Evolutionary conservation across 2,113 vertebrate species (phyloP).

Genomic region (Psilopsiagon aurifrons): DNA sequence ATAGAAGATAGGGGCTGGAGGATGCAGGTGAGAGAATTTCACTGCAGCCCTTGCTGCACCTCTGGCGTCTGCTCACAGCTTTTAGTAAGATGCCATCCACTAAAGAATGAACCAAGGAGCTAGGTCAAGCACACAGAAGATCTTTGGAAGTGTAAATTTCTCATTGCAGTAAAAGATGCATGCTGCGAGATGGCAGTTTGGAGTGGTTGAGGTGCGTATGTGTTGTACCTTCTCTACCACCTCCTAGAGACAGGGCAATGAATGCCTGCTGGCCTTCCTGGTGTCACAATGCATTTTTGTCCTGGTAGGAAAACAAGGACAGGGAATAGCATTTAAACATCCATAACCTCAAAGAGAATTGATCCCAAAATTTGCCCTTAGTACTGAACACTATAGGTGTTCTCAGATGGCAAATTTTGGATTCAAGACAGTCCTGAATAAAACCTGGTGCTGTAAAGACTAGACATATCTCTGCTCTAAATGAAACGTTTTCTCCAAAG

Average conservation of each 20-base stretch:
- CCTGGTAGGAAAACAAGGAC: not conserved
- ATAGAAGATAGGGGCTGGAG: not conserved
- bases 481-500: not conserved
- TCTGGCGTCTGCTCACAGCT: not conserved
- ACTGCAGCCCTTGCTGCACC: not conserved
- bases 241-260: not conserved
- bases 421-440: accelerated
- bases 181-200: not conserved
- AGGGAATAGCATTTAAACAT: not conserved
- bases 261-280: accelerated
- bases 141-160: not conserved
- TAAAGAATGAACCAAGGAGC: not conserved
- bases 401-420: not conserved
- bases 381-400: not conserved
- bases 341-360: not conserved
- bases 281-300: not conserved
- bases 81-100: not conserved
- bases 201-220: not conserved
- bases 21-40: not conserved
- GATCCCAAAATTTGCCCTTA: not conserved
- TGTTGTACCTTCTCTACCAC: not conserved
- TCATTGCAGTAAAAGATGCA: not conserved
- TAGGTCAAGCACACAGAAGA: not conserved
- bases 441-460: not conserved
- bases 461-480: not conserved